Percentiles rank a stretch among this genome's conserved stretches.
Evolutionary conservation across 2,797 vertebrate genomes (phyloP).

Genomic region (Chelidonichthys spinosus): DNA sequence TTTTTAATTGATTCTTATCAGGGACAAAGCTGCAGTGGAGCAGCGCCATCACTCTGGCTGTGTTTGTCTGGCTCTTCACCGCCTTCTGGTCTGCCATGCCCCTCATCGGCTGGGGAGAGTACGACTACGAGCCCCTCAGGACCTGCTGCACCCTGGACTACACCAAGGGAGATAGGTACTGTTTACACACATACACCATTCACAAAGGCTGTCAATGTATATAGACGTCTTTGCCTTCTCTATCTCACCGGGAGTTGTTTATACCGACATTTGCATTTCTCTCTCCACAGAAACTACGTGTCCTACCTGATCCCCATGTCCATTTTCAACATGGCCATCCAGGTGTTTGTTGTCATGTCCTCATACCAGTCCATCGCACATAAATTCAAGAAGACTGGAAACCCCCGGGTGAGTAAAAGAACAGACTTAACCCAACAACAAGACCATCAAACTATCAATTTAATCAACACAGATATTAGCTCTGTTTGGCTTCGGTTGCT

Average conservation of each 20-base stretch:
- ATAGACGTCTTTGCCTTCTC: neutral
- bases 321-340: constrained; percentile 92
- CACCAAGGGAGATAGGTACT: constrained; percentile 92
- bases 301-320: constrained; percentile 92
- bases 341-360: constrained; percentile 90
- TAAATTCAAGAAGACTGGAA: constrained; percentile 92
- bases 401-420: constrained; percentile 84
- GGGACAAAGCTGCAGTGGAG: constrained; percentile 92
- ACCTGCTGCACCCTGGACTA: constrained; percentile 97
- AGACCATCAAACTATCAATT: neutral
- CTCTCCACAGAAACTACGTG: constrained; percentile 88
- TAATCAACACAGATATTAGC: neutral
- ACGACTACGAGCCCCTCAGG: constrained; percentile 94
- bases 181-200: neutral
- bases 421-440: neutral
- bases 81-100: constrained; percentile 95
- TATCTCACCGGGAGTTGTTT: neutral
- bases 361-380: constrained; percentile 92
- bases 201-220: neutral
- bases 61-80: constrained; percentile 92
- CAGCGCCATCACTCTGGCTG: constrained; percentile 82
- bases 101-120: constrained; percentile 95
- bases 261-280: constrained; percentile 1
- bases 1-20: constrained; percentile 59
- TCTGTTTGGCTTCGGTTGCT: neutral